Evolutionary conservation across 2,888 invertebrate genomes (phyloP).

Genomic region (Xestia c-nigrum): DNA sequence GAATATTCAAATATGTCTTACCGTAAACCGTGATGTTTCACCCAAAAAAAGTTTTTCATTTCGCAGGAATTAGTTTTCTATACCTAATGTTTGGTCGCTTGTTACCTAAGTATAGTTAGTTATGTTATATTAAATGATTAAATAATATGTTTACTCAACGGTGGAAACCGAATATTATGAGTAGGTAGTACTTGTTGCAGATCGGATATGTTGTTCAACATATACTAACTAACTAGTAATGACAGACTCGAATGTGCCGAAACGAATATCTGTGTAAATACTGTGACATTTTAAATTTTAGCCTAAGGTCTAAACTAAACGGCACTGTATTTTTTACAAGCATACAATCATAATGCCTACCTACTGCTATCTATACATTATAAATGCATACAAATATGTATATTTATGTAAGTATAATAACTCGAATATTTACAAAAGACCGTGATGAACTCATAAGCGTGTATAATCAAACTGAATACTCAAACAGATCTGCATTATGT

Average conservation of each 20-base stretch:
- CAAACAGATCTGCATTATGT: constrained; percentile 81
- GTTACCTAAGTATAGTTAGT: no score
- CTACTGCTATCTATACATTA: neutral
- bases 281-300: no score
- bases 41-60: no score
- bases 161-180: neutral
- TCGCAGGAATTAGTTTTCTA: no score
- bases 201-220: neutral
- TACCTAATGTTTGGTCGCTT: no score
- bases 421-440: constrained; percentile 72
- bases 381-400: constrained; percentile 21
- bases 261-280: neutral
- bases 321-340: no score
- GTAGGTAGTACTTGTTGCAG: neutral
- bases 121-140: no score
- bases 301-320: no score
- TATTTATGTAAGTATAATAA: constrained; percentile 35
- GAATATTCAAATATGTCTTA: no score
- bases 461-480: constrained; percentile 86
- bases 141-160: neutral
- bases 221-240: neutral
- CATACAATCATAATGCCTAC: no score
- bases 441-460: constrained; percentile 81
- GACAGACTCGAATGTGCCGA: neutral
- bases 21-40: no score